Evolutionary conservation across 2,797 vertebrate species (phyloP).

Genomic region (Amniataba percoides): DNA sequence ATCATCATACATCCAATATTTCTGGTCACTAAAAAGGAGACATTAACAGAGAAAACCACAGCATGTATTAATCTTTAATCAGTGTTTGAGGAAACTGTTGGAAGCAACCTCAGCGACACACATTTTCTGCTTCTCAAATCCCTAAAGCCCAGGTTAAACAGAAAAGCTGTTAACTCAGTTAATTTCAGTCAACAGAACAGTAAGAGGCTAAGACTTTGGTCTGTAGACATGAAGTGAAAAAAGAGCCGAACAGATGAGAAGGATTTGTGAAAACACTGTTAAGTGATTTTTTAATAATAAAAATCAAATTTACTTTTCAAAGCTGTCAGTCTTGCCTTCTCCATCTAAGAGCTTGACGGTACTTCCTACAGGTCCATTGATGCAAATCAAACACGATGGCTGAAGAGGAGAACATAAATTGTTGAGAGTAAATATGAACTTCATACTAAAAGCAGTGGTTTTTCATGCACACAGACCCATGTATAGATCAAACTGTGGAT

Average conservation of each 20-base stretch:
- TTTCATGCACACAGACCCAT: background rate
- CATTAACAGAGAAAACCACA: background rate
- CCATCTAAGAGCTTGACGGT: background rate
- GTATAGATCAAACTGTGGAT: background rate
- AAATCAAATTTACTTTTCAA: conserved; percentile 42
- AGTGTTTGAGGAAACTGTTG: background rate
- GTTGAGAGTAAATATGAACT: background rate
- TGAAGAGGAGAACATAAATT: conserved; percentile 48
- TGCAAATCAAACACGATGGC: conserved; percentile 80
- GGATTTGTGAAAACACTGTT: background rate
- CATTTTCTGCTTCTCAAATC: background rate
- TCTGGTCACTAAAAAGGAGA: conserved; percentile 42
- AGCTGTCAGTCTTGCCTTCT: accelerated
- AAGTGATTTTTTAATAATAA: background rate
- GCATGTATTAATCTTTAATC: too few relatives aligned
- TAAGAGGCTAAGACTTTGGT: too few relatives aligned
- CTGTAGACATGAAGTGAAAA: too few relatives aligned
- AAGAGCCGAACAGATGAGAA: background rate
- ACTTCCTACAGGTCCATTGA: conserved; percentile 77
- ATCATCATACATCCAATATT: conserved; percentile 46
- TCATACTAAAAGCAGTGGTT: background rate
- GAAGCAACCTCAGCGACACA: background rate
- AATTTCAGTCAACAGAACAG: background rate
- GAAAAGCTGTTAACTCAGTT: background rate
- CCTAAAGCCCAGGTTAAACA: background rate